These are phyloP conservation scores for Sminthurides aquaticus DNA, from an alignment of 2,888 invertebrate species.

Conservation along the genomic window DNA sequence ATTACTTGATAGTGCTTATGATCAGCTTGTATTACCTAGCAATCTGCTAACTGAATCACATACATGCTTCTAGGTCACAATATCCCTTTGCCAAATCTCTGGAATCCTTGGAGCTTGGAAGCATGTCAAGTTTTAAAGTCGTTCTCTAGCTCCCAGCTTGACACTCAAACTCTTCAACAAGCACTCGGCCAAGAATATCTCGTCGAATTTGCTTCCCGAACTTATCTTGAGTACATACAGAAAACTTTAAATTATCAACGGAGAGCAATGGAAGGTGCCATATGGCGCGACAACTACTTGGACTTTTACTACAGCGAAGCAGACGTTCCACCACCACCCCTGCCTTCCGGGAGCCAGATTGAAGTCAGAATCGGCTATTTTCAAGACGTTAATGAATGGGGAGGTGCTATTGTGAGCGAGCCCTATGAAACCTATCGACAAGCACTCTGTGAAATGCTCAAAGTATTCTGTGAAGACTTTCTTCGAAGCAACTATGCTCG, in stretches of 20 bases:
- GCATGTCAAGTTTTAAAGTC: too few species aligned
- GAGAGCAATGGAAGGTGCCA: too few species aligned
- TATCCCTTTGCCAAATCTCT: too few species aligned
- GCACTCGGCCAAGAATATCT: not conserved
- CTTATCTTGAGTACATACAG: not conserved
- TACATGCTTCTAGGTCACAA: too few species aligned
- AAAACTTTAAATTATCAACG: not conserved
- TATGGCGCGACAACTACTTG: not conserved
- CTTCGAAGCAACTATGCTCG: not conserved
- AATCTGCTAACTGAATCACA: too few species aligned
- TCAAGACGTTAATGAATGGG: not conserved
- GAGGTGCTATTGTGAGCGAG: not conserved
- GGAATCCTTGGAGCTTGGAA: too few species aligned
- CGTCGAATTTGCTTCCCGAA: not conserved
- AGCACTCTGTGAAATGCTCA: slow-evolving; percentile 1
- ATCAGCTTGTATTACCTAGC: too few species aligned
- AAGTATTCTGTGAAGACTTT: slow-evolving; percentile 10
- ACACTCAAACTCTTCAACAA: not conserved
- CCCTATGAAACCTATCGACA: not conserved
- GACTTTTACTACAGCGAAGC: not conserved
- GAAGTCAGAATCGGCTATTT: not conserved
- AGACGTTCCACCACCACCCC: not conserved
- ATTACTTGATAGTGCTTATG: too few species aligned
- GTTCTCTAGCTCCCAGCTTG: too few species aligned
- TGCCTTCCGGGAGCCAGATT: not conserved